Evolutionary conservation across 2,113 vertebrate genomes (phyloP), one percentile per base, ranked within the genome.

Genomic region (Patagioenas fasciata): DNA sequence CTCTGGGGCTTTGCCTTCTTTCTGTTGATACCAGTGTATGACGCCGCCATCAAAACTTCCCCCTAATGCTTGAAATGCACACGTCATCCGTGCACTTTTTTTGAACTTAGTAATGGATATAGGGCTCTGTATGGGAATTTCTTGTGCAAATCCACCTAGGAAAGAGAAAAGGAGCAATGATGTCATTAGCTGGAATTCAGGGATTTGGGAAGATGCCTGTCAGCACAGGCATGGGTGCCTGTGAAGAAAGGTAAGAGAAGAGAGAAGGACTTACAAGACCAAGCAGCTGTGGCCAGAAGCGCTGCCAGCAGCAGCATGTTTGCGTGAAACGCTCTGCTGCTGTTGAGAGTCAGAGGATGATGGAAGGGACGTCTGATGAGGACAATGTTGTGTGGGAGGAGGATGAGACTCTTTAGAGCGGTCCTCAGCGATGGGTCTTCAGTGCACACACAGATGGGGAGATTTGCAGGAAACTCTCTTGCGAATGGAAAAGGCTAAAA

Each of bases 11-110:
- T 77, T 40, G 9, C 64, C 64, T 23, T 80, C 71, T 38, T 91
- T 91, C 42, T 65, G 69, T 16, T 21, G 57, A n/a, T 94, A 80
- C 85, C 89, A 89, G 34, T 91, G 89, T 70, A 94, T 65, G 25
- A 71, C 8, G 1, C 31, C 16, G 10, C 7, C 1, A 5, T 29
- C 67, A 58, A 78, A 86, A 10, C 0, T 2, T 29, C 2, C 3
- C 16, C 12, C n/a, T 36, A 78, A 67, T 7, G 5, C 3, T 13
- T 42, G 4, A 44, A 91, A 80, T 34, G 83, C 42, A 64, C 83
- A 88, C 3, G 3, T 19, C 80, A 89, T 73, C 5, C 36, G 53
- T 61, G 17, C 64, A 58, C 34, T 70, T 17, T 13, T 69, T n/a
- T 24, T 4, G 8, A 12, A 47, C 34, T 23, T 51, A 24, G 44